phyloP scores from a whole-genome alignment of 2,888 invertebrate genomes.

The Phytoseiulus persimilis region DNA sequence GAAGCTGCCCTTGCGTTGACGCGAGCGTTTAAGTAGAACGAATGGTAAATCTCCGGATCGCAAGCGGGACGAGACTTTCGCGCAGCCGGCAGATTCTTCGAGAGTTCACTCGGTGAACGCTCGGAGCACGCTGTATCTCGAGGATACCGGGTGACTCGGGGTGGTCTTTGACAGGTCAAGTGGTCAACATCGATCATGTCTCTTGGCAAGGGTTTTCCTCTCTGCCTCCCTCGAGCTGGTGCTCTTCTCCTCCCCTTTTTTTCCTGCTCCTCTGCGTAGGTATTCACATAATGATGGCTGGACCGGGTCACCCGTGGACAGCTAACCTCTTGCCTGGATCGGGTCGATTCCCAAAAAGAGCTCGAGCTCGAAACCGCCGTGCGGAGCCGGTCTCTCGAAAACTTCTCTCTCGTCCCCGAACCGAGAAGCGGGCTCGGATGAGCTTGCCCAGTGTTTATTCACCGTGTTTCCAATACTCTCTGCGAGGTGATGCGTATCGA shows the following conservation, averaged over 20 bases:
- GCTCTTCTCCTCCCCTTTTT: no score
- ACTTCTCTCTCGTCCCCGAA: neutral
- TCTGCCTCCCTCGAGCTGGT: neutral
- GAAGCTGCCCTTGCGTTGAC: neutral
- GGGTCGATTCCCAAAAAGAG: neutral
- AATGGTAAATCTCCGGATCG: no score
- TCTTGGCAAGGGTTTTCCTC: neutral
- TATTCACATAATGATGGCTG: neutral
- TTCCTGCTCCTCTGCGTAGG: neutral
- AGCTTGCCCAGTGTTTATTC: neutral
- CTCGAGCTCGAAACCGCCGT: neutral
- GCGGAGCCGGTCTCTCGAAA: neutral
- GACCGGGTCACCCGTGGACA: neutral
- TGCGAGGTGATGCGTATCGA: neutral
- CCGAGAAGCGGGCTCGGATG: neutral
- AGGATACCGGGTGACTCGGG: neutral
- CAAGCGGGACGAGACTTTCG: no score
- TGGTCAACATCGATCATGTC: constrained; percentile 5
- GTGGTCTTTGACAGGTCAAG: constrained; percentile 5
- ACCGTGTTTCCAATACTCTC: neutral
- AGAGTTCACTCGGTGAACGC: neutral
- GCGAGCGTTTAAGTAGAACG: neutral
- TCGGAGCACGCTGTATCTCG: neutral
- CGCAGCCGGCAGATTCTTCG: no score
- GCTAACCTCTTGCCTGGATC: neutral